Evolutionary conservation across 2,113 vertebrate genomes (phyloP).

Genomic region (Apistogramma diplotaenia): DNA sequence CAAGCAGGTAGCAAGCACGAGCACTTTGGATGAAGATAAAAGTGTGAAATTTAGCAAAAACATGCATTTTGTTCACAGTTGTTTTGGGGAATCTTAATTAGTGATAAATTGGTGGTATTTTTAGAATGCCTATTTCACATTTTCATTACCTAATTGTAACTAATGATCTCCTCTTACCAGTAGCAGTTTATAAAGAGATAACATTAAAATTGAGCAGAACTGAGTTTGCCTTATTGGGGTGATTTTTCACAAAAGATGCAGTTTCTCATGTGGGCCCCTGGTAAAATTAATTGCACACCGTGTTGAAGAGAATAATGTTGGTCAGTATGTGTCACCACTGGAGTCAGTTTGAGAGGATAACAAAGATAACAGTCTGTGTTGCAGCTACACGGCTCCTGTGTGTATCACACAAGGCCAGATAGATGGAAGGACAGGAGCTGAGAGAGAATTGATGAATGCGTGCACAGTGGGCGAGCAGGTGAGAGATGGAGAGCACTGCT

Average conservation of each 20-base stretch:
- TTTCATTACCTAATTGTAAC: neutral
- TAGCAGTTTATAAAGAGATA: neutral
- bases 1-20: too few species aligned
- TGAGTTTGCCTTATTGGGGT: accelerated
- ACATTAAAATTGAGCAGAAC: neutral
- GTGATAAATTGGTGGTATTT: too few species aligned
- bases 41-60: too few species aligned
- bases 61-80: too few species aligned
- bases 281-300: neutral
- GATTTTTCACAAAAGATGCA: neutral
- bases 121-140: neutral
- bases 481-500: slow-evolving; percentile 52
- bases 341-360: slow-evolving; percentile 11
- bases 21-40: too few species aligned
- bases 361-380: neutral
- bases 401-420: slow-evolving; percentile 7
- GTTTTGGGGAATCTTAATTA: too few species aligned
- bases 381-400: neutral
- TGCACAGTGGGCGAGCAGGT: slow-evolving; percentile 52
- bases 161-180: neutral
- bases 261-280: neutral
- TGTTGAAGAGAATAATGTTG: neutral
- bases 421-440: slow-evolving; percentile 27
- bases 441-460: slow-evolving; percentile 51
- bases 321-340: neutral